Base-by-base conservation (phyloP, 2,113 vertebrate species). In the Peromyscus californicus region DNA sequence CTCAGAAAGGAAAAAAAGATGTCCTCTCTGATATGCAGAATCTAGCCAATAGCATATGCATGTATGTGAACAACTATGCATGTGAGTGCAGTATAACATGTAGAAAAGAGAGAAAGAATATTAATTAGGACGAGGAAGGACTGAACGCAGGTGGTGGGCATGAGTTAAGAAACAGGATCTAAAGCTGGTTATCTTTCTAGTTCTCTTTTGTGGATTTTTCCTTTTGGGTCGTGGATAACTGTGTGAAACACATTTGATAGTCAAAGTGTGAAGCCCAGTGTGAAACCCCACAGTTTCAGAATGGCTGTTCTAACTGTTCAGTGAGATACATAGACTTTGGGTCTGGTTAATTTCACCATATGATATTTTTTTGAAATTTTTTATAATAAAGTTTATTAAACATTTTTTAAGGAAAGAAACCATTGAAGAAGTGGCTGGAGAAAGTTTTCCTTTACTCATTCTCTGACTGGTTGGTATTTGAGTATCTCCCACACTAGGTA, bases 211-310 rank as follows among this genome's bases (percentile, higher is more conserved):
- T 61, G 36, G 12, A 22, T 26, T 8, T 42, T n/a, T 63, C 3
- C 0, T 3, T 39, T 15, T 42, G 22, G 22, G 82, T 42, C 7
- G 4, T 42, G 6, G n/a, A 22, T 39, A 7, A 4, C 57, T 61
- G 3, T 13, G 16, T 17, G 24, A 17, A 63, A 5, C 2, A 29
- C n/a, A 63, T 65, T 85, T 65, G 59, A 42, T 45, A 85, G 4
- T 63, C 26, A 42, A 84, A 59, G 12, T 31, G 8, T 19, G 29
- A 63, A 31, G 17, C 26, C 13, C 59, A 63, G 13, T 19, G 59
- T 17, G n/a, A 63, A 63, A 12, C 0, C 1, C 1, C n/a, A 63
- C 2, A 10, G 26, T 39, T 63, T 45, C 59, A 42, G 59, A 85
- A 85, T 31, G 16, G 59, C 22, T 16, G 5, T 17, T 42, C 82